These are phyloP conservation scores for Lasiurus borealis DNA, from an alignment of 2,113 vertebrate genomes.

Conservation along the genomic window DNA sequence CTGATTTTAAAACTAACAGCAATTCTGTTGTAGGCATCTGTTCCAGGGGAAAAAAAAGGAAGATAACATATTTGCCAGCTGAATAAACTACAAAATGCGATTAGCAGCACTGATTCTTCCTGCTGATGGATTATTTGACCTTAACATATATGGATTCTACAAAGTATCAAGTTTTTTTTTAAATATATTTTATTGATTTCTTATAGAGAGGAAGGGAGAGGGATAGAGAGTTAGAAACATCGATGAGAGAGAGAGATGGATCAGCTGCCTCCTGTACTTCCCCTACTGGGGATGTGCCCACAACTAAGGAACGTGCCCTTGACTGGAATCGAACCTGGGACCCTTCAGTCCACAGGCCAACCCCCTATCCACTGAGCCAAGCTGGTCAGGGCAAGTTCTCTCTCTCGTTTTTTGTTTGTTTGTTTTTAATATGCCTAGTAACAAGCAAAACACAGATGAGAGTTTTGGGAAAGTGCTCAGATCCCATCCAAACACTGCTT, in stretches of 20 bases:
- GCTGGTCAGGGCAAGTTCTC: too few relatives aligned
- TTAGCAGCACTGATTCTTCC: background rate
- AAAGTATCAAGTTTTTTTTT: background rate
- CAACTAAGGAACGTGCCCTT: too few relatives aligned
- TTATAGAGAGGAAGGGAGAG: too few relatives aligned
- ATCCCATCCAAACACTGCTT: background rate
- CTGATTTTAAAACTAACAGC: constrained; percentile 2
- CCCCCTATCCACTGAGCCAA: too few relatives aligned
- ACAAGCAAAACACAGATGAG: constrained; percentile 1
- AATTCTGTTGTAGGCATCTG: constrained; percentile 38
- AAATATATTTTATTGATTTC: too few relatives aligned
- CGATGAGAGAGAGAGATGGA: too few relatives aligned
- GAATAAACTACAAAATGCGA: constrained; percentile 55
- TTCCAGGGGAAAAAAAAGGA: constrained; percentile 32
- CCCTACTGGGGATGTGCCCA: too few relatives aligned
- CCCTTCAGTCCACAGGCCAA: too few relatives aligned
- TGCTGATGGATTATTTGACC: constrained; percentile 34
- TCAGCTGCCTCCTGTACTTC: too few relatives aligned
- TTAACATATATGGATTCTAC: constrained; percentile 10
- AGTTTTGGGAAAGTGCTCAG: background rate
- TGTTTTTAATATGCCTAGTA: constrained; percentile 30
- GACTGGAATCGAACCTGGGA: too few relatives aligned
- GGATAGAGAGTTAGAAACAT: too few relatives aligned
- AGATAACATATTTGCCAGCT: constrained; percentile 27
- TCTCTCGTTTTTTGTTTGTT: too few relatives aligned